phyloP scores from a whole-genome alignment of 2,888 invertebrate species.

The Antitype chi region DNA sequence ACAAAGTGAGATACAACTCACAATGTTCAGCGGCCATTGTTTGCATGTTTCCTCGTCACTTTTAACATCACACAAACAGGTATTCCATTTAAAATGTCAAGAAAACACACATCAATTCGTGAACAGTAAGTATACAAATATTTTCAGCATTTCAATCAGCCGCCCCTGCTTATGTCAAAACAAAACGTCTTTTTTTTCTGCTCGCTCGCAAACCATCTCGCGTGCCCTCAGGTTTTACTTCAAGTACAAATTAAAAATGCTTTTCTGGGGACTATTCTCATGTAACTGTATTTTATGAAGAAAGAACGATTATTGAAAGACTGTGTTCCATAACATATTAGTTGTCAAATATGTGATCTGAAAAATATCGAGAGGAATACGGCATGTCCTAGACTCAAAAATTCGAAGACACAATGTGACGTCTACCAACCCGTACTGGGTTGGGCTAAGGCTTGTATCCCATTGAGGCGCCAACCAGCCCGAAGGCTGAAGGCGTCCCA shows the following conservation, averaged over 20 bases:
- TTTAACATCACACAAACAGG: constrained; percentile 2
- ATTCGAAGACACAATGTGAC: no score
- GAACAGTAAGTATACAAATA: constrained; percentile 60
- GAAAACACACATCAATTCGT: constrained; percentile 42
- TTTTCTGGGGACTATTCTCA: constrained; percentile 72
- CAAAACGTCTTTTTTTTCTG: constrained; percentile 80
- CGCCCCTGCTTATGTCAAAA: constrained; percentile 84
- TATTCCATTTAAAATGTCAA: constrained; percentile 41
- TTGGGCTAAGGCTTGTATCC: no score
- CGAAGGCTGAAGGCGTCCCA: no score
- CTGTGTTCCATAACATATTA: neutral
- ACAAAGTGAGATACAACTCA: neutral
- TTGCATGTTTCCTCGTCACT: neutral
- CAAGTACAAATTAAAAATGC: constrained; percentile 89
- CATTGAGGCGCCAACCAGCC: no score
- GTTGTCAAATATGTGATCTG: no score
- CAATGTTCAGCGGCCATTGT: neutral
- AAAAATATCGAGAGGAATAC: no score
- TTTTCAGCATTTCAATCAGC: constrained; percentile 73
- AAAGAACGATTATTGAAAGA: neutral
- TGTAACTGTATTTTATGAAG: constrained; percentile 4
- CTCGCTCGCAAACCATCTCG: constrained; percentile 75
- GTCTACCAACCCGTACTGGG: no score
- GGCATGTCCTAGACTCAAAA: neutral
- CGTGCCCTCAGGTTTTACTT: constrained; percentile 85